Percentiles rank a stretch among this genome's conserved stretches.
Evolutionary conservation across 2,113 vertebrate genomes (phyloP).

Genomic region (Neodontobutis hainanensis): DNA sequence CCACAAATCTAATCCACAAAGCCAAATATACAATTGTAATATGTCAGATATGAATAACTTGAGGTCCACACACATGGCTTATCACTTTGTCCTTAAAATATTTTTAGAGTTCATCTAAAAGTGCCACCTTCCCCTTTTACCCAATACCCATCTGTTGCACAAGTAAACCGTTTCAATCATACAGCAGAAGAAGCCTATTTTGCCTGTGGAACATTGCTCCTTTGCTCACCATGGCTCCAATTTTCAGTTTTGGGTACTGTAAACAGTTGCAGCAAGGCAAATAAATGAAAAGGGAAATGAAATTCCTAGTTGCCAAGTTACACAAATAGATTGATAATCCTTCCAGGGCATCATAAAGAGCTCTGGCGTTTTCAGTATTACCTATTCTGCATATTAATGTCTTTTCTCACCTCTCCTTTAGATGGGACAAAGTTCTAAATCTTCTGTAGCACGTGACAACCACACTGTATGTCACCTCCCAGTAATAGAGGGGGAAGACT

Average conservation of each 20-base stretch:
- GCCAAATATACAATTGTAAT: too few relatives aligned
- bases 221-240: slow-evolving; percentile 60
- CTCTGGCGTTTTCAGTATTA: slow-evolving; percentile 69
- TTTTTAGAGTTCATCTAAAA: slow-evolving; percentile 50
- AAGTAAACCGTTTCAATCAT: slow-evolving; percentile 55
- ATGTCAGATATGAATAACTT: too few relatives aligned
- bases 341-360: slow-evolving; percentile 65
- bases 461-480: slow-evolving; percentile 71
- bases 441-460: slow-evolving; percentile 75
- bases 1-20: too few relatives aligned
- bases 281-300: slow-evolving; percentile 77
- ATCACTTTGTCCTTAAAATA: slow-evolving; percentile 24
- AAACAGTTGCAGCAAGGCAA: slow-evolving; percentile 71
- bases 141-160: not conserved
- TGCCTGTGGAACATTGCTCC: slow-evolving; percentile 70
- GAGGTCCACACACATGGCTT: too few relatives aligned
- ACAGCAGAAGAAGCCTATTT: slow-evolving; percentile 56
- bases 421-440: slow-evolving; percentile 79
- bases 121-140: slow-evolving; percentile 32
- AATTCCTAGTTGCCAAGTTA: slow-evolving; percentile 75
- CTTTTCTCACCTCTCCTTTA: slow-evolving; percentile 79
- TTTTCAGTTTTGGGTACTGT: slow-evolving; percentile 68
- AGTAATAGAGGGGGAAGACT: slow-evolving; percentile 74
- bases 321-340: slow-evolving; percentile 81
- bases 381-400: slow-evolving; percentile 81